Evolutionary conservation across 2,113 vertebrate species (phyloP).

Genomic region (Tringa solitaria): DNA sequence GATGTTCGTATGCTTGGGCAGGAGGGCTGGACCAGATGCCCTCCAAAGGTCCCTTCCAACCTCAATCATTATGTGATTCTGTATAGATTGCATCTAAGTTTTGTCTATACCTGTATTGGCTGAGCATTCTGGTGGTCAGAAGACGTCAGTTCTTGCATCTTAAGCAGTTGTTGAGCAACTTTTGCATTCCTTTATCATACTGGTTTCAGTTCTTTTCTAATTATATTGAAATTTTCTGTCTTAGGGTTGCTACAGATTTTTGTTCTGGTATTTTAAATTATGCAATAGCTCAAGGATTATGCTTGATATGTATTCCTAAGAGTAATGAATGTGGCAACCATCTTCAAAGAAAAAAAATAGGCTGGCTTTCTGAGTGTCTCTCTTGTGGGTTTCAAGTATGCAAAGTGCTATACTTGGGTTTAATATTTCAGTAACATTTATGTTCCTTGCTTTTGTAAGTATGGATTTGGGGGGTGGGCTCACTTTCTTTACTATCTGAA

Average conservation of each 20-base stretch:
- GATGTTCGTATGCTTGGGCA: neutral
- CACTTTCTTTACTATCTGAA: neutral
- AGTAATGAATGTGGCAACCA: neutral
- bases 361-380: neutral
- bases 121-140: neutral
- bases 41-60: neutral
- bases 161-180: neutral
- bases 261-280: neutral
- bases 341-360: neutral
- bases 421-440: neutral
- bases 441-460: neutral
- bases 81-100: neutral
- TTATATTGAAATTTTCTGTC: neutral
- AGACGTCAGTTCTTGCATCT: neutral
- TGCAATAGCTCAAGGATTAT: neutral
- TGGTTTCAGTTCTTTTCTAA: neutral
- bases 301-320: neutral
- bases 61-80: neutral
- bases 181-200: neutral
- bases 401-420: neutral
- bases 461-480: neutral
- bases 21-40: neutral
- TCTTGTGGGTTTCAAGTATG: neutral
- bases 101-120: neutral
- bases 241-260: neutral